Conservation (phyloP, 1,140 invertebrate species). For the Drosophila hydei region DNA sequence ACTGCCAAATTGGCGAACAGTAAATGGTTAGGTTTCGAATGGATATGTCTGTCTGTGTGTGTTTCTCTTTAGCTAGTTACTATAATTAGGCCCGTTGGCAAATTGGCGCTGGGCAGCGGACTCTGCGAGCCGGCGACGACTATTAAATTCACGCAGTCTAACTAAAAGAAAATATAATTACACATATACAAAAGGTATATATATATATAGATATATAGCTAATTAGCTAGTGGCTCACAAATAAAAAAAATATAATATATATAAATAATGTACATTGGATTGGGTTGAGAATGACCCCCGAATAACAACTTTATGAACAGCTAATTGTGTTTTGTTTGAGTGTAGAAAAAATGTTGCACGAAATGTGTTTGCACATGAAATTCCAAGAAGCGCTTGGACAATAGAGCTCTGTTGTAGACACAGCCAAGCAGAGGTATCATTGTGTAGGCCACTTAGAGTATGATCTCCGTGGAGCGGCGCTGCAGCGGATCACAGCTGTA, state of each 20-base stretch:
- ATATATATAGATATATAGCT: constrained; percentile 24
- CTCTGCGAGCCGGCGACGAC: no score
- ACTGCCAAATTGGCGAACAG: background rate
- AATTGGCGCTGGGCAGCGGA: constrained; percentile 2
- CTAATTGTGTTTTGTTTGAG: constrained; percentile 7
- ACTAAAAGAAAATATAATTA: constrained; percentile 38
- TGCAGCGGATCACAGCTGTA: constrained; percentile 74
- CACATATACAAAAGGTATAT: constrained; percentile 9
- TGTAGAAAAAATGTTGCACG: constrained; percentile 6
- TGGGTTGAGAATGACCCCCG: constrained; percentile 49
- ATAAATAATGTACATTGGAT: constrained; percentile 26
- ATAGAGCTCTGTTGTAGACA: constrained; percentile 35
- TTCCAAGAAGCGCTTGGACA: constrained; percentile 19
- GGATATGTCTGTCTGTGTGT: constrained; percentile 52
- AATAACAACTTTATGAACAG: constrained; percentile 76
- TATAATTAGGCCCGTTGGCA: constrained; percentile 27
- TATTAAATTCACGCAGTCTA: constrained; percentile 59
- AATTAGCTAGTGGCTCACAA: constrained; percentile 35
- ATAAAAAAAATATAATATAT: constrained; percentile 17
- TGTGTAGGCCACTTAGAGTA: constrained; percentile 60
- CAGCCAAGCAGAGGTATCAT: constrained; percentile 26
- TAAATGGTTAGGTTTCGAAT: constrained; percentile 21
- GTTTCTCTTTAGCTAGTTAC: constrained; percentile 12
- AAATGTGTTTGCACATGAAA: constrained; percentile 48
- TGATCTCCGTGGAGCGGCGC: constrained; percentile 76